These are phyloP conservation scores for Epinephelus moara DNA, from an alignment of 2,113 vertebrate genomes.

Conservation along the genomic window DNA sequence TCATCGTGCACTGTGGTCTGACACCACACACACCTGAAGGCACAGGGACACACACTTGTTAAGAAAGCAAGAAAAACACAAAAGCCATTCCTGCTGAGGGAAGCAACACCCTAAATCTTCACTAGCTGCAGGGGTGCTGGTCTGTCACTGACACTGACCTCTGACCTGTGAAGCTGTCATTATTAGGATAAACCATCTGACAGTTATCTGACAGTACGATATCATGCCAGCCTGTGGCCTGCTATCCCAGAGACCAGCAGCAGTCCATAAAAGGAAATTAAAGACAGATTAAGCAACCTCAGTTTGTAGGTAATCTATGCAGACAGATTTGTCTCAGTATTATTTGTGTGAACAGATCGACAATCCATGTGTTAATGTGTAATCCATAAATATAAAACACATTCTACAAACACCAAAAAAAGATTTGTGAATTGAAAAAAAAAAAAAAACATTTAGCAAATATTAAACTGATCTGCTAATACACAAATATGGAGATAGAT, in stretches of 20 bases:
- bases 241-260: slow-evolving; percentile 14
- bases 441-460: no score
- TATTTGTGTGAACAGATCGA: no score
- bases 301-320: not conserved
- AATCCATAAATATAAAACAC: no score
- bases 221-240: not conserved
- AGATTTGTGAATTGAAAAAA: no score
- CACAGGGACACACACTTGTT: not conserved
- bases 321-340: no score
- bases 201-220: slow-evolving; percentile 6
- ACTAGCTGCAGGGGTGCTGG: not conserved
- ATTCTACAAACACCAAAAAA: no score
- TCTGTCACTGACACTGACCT: slow-evolving; percentile 11
- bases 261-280: slow-evolving; percentile 42
- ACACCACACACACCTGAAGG: slow-evolving; percentile 94
- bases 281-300: slow-evolving; percentile 15
- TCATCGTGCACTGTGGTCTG: slow-evolving; percentile 95
- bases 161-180: not conserved
- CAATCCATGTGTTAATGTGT: no score
- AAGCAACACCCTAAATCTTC: not conserved
- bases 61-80: not conserved
- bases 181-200: not conserved
- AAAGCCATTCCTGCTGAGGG: not conserved
- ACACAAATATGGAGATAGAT: no score
- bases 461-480: no score